Evolutionary conservation across 2,113 vertebrate species (phyloP).

Genomic region (Tragelaphus buxtoni): DNA sequence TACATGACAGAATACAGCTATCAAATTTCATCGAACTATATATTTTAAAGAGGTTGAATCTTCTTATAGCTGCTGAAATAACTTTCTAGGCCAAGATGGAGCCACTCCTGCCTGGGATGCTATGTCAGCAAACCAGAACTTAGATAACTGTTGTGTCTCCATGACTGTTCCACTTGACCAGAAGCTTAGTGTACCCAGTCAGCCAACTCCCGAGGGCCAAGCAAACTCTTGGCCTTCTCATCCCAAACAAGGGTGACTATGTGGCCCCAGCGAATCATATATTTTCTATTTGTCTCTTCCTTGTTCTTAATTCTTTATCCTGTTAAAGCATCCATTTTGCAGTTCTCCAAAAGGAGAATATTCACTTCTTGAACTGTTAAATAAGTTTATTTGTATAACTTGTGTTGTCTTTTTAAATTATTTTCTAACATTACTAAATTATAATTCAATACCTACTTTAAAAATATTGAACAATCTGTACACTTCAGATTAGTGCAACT

Average conservation of each 20-base stretch:
- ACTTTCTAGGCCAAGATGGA: background rate
- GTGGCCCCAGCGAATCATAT: background rate
- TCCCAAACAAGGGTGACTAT: background rate
- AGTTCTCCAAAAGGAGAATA: background rate
- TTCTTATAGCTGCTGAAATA: background rate
- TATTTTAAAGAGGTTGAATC: background rate
- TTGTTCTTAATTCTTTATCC: background rate
- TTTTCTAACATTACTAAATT: background rate
- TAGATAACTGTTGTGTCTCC: background rate
- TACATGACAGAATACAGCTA: background rate
- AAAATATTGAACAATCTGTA: conserved; percentile 15
- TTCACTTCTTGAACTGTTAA: background rate
- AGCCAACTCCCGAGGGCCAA: background rate
- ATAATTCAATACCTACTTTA: background rate
- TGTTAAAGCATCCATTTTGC: background rate
- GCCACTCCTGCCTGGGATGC: background rate
- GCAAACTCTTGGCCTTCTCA: background rate
- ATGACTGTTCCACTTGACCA: background rate
- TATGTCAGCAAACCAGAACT: background rate
- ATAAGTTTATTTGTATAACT: background rate
- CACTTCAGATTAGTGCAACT: background rate
- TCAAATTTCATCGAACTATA: background rate
- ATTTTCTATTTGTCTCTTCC: background rate
- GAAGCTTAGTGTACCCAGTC: background rate
- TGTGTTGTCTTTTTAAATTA: background rate